Conservation (phyloP, 2,888 invertebrate genomes). For the Syrphus vitripennis region DNA sequence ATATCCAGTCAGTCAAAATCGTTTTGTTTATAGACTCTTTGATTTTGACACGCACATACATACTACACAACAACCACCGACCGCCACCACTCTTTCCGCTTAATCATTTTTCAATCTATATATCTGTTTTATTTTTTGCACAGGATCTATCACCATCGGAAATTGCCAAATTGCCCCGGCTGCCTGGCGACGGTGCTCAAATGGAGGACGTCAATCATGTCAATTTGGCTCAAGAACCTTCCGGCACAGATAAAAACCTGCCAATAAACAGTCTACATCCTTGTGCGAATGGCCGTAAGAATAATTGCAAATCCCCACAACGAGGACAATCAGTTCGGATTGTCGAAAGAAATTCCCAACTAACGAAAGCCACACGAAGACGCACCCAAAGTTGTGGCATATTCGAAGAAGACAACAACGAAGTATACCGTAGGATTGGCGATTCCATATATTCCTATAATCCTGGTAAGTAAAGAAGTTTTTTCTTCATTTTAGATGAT, state of each 20-base stretch:
- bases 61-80: background rate
- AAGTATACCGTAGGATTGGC: conserved; percentile 51
- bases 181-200: conserved; percentile 79
- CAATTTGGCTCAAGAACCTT: conserved; percentile 7
- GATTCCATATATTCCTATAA: conserved; percentile 30
- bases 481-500: background rate
- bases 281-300: conserved; percentile 50
- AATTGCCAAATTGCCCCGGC: conserved; percentile 79
- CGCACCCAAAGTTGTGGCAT: conserved; percentile 79
- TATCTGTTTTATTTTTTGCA: background rate
- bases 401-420: conserved; percentile 75
- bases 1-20: background rate
- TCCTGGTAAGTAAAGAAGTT: conserved; percentile 26
- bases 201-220: conserved; percentile 74
- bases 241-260: conserved; percentile 31
- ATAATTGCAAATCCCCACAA: conserved; percentile 73
- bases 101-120: background rate
- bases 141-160: conserved; percentile 74
- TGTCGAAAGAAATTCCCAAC: conserved; percentile 76
- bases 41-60: background rate
- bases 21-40: background rate
- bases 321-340: conserved; percentile 80
- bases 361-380: conserved; percentile 76
- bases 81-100: background rate
- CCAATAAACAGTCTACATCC: conserved; percentile 44